Evolutionary conservation across 2,113 vertebrate genomes (phyloP).

Genomic region (Halcyon malimbica): DNA sequence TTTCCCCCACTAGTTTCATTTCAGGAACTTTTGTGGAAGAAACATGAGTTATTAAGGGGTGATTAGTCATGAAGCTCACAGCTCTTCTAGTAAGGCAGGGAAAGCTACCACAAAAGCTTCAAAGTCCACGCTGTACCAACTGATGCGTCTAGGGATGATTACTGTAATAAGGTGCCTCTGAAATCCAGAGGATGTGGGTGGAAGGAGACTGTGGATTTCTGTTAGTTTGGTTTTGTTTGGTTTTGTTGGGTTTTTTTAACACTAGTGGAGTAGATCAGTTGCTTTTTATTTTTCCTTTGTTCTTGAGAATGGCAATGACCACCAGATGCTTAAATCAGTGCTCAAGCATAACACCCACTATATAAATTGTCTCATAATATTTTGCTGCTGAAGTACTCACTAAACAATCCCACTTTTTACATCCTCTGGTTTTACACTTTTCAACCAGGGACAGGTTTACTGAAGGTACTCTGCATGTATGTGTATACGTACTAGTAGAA

Average conservation of each 20-base stretch:
- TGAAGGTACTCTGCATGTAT: neutral
- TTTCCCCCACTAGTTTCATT: neutral
- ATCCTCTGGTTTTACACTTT: neutral
- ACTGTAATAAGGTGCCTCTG: neutral
- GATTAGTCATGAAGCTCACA: conserved; percentile 21
- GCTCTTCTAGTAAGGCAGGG: neutral
- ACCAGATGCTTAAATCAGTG: neutral
- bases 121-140: neutral
- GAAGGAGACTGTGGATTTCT: neutral
- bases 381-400: neutral
- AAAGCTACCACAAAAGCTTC: neutral
- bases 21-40: neutral
- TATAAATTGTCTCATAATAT: neutral
- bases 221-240: neutral
- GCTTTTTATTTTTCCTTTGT: neutral
- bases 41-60: neutral
- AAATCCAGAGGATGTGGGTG: neutral
- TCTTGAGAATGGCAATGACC: neutral
- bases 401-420: neutral
- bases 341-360: neutral
- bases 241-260: no score
- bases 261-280: neutral
- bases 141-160: neutral
- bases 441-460: neutral
- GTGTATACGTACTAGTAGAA: neutral